phyloP scores from a whole-genome alignment of 2,797 vertebrate species.

The Enteromius paludinosus region DNA sequence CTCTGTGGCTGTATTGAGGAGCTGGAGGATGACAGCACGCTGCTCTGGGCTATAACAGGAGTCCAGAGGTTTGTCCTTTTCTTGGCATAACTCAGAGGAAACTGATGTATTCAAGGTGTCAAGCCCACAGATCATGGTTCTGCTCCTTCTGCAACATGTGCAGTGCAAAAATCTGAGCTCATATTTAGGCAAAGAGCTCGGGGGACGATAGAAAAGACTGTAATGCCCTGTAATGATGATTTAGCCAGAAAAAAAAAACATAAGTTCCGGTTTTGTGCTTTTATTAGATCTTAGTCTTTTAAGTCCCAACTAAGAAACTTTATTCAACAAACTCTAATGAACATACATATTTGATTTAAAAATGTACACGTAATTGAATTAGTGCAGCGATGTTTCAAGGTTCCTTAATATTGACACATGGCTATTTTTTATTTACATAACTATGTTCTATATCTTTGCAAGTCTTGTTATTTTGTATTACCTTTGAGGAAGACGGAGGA shows the following conservation, averaged over 20 bases:
- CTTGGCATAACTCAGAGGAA: constrained; percentile 53
- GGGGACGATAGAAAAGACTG: constrained; percentile 66
- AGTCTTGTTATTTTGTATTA: constrained; percentile 56
- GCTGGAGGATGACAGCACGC: constrained; percentile 74
- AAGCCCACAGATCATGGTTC: constrained; percentile 62
- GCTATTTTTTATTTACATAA: background rate
- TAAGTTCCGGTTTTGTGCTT: background rate
- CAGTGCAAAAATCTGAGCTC: constrained; percentile 75
- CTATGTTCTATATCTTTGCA: background rate
- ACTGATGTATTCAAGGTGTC: constrained; percentile 57
- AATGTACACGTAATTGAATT: background rate
- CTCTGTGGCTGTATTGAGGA: constrained; percentile 74
- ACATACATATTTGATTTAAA: background rate
- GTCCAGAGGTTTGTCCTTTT: constrained; percentile 69
- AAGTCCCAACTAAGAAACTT: too few relatives aligned
- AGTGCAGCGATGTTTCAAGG: background rate
- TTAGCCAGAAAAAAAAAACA: constrained; percentile 1
- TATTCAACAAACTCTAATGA: background rate
- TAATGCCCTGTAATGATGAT: constrained; percentile 61
- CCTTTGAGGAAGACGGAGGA: constrained; percentile 67
- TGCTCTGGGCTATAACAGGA: constrained; percentile 79
- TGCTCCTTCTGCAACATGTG: constrained; percentile 78
- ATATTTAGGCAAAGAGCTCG: constrained; percentile 60
- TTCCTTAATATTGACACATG: background rate
- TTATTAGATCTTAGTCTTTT: background rate